Base-by-base conservation (phyloP, 1,140 invertebrate genomes). In the Neodiprion virginianus region DNA sequence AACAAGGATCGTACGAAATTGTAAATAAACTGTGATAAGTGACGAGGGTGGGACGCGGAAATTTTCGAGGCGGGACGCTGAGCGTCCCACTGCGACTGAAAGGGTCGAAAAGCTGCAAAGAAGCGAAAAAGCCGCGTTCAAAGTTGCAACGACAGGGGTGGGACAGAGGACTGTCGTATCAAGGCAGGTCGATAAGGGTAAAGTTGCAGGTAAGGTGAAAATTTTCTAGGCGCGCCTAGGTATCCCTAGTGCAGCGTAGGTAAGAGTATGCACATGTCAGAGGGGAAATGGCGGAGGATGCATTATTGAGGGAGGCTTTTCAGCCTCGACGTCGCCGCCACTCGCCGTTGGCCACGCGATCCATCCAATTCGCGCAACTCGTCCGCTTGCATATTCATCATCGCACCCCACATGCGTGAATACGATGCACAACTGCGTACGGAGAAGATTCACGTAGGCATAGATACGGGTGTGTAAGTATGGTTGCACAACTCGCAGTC, bases 181-280 rank as follows among this genome's bases (percentile, higher is more conserved):
- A 23, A 76, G 74, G 73, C 40, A 76, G 79, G 82, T 80, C 83
- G 83, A 82, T 84, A 83, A 82, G 69, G 12, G 61, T 47, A 70
- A 17, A 69, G 72, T 53, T 65, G 73, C 71, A 77, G 76, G 67
- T 77, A 80, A 80, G 48, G 70, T 40, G n/a, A 12, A 40, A 40
- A 5, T 40, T 40, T 40, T 40, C 28, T 40, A 40, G 28, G 28
- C 28, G 1, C 28, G 53, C 53, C 53, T 12, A 61, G 11, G 53
- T 17, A 61, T 61, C 53, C 53, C 28, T 61, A 8, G 53, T 40
- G 28, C n/a, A 61, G n/a, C 11, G 53, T 61, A 61, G 11, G 53
- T 14, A 61, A 61, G n/a, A 61, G 53, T 40, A 40, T 40, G 28
- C 28, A 40, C 17, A 61, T 14, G n/a, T 12, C 8, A 1, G 67